Evolutionary conservation across 2,113 vertebrate species (phyloP).

Genomic region (Boleophthalmus pectinirostris): DNA sequence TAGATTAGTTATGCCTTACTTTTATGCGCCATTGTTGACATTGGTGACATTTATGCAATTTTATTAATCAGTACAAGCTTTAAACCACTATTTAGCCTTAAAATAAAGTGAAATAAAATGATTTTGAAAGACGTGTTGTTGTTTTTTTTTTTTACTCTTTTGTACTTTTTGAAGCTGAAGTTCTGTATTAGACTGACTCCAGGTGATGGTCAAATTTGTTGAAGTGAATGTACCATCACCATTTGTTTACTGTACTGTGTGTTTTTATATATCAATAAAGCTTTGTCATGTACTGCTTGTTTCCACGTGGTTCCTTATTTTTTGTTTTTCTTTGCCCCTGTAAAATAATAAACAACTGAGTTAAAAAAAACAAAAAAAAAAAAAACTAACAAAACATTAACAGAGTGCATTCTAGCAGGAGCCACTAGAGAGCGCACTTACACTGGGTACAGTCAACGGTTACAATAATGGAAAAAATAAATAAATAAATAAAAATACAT

Average conservation of each 20-base stretch:
- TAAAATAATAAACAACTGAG: not conserved
- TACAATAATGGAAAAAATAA: no score
- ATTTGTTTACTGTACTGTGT: conserved; percentile 10
- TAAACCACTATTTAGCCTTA: not conserved
- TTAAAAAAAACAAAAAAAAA: no score
- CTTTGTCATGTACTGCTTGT: conserved; percentile 11
- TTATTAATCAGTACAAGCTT: not conserved
- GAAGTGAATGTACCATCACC: not conserved
- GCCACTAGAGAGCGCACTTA: not conserved
- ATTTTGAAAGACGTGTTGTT: not conserved
- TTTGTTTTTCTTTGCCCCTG: not conserved
- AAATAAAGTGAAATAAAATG: conserved; percentile 1
- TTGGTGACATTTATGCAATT: conserved; percentile 2
- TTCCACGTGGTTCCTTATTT: not conserved
- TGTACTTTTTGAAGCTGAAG: not conserved
- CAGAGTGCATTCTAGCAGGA: not conserved
- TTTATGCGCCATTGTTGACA: conserved; percentile 14
- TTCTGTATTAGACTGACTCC: not conserved
- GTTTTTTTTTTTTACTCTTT: conserved; percentile 5
- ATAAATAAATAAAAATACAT: no score
- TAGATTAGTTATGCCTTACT: conserved; percentile 43
- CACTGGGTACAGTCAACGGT: no score
- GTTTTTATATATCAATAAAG: conserved; percentile 55
- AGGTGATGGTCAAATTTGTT: not conserved
- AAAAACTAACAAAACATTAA: no score